A percentile compares a stretch with the other conserved stretches of the same genome.
phyloP scores from a whole-genome alignment of 2,888 invertebrate genomes.

The Tetragonula carbonaria region DNA sequence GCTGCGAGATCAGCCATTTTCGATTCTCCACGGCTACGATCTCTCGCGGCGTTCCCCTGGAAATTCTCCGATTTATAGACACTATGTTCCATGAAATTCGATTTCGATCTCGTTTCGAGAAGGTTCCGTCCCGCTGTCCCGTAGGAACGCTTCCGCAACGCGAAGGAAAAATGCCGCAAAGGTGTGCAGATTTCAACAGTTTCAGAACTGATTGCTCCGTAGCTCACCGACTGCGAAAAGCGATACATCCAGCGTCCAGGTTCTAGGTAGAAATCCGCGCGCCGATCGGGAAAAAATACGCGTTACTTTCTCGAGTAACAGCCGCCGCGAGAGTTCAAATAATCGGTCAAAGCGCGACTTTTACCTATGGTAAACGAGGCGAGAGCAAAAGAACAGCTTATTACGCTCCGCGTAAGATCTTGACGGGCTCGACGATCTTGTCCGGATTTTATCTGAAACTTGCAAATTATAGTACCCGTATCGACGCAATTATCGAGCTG shows the following conservation, averaged over 20 bases:
- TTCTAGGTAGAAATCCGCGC: slow-evolving; percentile 12
- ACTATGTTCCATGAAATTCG: slow-evolving; percentile 8
- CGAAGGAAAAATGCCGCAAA: neutral
- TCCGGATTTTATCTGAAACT: neutral
- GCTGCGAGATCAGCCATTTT: slow-evolving; percentile 30
- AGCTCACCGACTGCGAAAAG: neutral
- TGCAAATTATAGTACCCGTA: neutral
- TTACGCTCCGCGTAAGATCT: neutral
- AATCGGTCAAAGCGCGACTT: slow-evolving; percentile 27
- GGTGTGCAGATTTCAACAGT: slow-evolving; percentile 21
- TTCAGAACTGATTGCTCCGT: slow-evolving; percentile 35
- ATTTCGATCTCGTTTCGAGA: slow-evolving; percentile 1
- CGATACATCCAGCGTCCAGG: neutral
- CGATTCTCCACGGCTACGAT: neutral
- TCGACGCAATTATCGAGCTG: neutral
- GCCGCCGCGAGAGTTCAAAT: slow-evolving; percentile 20
- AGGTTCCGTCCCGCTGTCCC: neutral
- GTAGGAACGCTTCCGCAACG: neutral
- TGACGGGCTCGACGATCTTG: neutral
- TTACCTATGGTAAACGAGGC: slow-evolving; percentile 22
- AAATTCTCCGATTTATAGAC: neutral
- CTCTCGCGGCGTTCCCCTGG: neutral
- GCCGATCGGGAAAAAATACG: slow-evolving; percentile 11
- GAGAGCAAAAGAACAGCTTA: neutral
- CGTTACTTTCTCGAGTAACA: slow-evolving; percentile 36